Base-by-base conservation (phyloP, 92 coral and sea anemone species). In the Epizoanthus ramosus region DNA sequence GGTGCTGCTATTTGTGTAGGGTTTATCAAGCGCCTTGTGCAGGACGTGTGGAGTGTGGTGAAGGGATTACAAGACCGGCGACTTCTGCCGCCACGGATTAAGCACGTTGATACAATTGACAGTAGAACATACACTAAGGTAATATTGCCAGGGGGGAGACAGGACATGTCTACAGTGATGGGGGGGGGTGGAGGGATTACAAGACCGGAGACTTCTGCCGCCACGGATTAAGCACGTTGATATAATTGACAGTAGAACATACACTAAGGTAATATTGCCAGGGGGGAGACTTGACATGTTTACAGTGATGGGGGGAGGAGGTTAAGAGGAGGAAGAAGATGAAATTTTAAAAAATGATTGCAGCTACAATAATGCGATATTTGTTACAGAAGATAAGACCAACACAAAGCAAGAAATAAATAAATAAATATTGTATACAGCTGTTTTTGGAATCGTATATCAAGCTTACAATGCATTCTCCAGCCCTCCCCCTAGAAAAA, bases 201-300 rank as follows among this genome's bases (percentile, higher is more conserved):
- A 97, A 28, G 91, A 94, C 80, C 84, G 95, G 47, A 88, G 91
- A 80, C 89, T 94, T 24, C 81, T 90, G 22, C 94, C 85, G 35
- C 98, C 98, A 1, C 90, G 92, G 68, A 95, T 95, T 45, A 95
- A 95, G 69, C 97, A 92, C 59, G 91, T 92, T 54, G 97, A 92
- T 79, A 90, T 90, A 14, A 90, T 90, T 6, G 97, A 92, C 71
- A 90, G 90, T 39, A 85, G 94, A 74, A 75, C 88, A 0, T 92
- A 91, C 76, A 85, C 67, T 56, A 92, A 92, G 97, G 95, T 92
- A 70, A 33, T 21, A 41, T 1, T 24, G 21, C 6, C 41, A 18
- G 39, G 53, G 54, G 54, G 15, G 54, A 3, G 43, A 13, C 15
- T 9, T 2, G 54, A 6, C 54, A 12, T 50, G 54, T 12, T 0